Conservation (phyloP, 2,888 invertebrate genomes). For the Bombylius discolor region DNA sequence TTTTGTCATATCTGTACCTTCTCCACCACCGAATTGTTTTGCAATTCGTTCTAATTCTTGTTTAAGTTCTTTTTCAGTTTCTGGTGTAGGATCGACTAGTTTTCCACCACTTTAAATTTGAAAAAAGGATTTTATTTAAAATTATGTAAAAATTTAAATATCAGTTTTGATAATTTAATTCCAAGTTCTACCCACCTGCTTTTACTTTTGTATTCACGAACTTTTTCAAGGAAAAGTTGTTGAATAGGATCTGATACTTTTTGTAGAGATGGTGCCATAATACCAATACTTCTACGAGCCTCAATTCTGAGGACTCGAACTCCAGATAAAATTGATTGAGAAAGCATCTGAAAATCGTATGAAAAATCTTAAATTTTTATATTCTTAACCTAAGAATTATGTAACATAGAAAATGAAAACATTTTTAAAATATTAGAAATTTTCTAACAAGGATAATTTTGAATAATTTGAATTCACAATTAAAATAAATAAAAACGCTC, state of each 20-base stretch:
- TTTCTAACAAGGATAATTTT: too few relatives aligned
- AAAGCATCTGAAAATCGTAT: slow-evolving; percentile 47
- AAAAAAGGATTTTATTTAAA: neutral
- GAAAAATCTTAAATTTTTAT: neutral
- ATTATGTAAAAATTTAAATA: neutral
- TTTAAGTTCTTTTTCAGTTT: slow-evolving; percentile 58
- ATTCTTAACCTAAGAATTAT: too few relatives aligned
- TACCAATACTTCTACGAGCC: slow-evolving; percentile 56
- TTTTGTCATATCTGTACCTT: slow-evolving; percentile 72
- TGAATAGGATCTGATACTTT: slow-evolving; percentile 83
- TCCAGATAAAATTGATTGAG: slow-evolving; percentile 40
- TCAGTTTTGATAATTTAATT: neutral
- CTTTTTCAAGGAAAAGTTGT: slow-evolving; percentile 83
- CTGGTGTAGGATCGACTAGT: slow-evolving; percentile 68
- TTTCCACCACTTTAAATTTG: slow-evolving; percentile 56
- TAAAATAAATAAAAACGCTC: too few relatives aligned
- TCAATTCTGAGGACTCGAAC: slow-evolving; percentile 41
- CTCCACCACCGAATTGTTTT: slow-evolving; percentile 59
- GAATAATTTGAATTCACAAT: too few relatives aligned
- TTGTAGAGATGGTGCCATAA: slow-evolving; percentile 51
- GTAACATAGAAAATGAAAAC: too few relatives aligned
- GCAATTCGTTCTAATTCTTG: slow-evolving; percentile 70
- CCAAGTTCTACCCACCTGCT: slow-evolving; percentile 45
- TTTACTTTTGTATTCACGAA: slow-evolving; percentile 77
- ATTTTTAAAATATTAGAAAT: too few relatives aligned